Percentiles rank a stretch among this genome's conserved stretches.
phyloP scores from a whole-genome alignment of 2,113 vertebrate species.

The Rissa tridactyla region DNA sequence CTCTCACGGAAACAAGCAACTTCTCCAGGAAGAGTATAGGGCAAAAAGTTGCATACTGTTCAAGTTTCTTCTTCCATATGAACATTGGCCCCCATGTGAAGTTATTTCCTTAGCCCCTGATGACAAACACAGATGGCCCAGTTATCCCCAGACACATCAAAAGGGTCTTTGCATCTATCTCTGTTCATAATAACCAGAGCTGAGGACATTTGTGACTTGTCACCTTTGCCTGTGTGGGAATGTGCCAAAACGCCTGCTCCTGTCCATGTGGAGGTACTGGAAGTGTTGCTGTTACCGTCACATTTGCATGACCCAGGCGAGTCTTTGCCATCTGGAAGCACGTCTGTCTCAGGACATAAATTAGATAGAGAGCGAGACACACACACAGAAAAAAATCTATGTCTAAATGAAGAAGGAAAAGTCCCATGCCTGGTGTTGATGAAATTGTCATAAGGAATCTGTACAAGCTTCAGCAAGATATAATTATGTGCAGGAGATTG shows the following conservation, averaged over 20 bases:
- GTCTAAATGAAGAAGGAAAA: not conserved
- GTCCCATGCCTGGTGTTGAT: not conserved
- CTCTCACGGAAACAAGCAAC: not conserved
- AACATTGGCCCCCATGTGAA: not conserved
- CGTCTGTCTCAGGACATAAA: not conserved
- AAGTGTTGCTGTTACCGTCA: not conserved
- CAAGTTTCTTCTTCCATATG: not conserved
- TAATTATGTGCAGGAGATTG: not conserved
- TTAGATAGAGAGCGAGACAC: not conserved
- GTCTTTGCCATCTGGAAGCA: not conserved
- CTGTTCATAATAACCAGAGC: not conserved
- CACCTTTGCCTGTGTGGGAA: not conserved
- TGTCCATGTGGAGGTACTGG: not conserved
- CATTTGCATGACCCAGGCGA: not conserved
- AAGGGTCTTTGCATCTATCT: not conserved
- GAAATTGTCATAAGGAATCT: not conserved
- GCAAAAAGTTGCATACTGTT: not conserved
- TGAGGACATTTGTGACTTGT: not conserved
- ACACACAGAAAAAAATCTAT: not conserved
- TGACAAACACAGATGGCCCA: not conserved
- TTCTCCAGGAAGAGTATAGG: not conserved
- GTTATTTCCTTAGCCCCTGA: not conserved
- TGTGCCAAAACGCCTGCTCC: not conserved
- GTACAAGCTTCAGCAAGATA: not conserved
- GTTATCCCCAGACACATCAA: not conserved